phyloP scores from a whole-genome alignment of 2,888 invertebrate species.

The Sesia bembeciformis region DNA sequence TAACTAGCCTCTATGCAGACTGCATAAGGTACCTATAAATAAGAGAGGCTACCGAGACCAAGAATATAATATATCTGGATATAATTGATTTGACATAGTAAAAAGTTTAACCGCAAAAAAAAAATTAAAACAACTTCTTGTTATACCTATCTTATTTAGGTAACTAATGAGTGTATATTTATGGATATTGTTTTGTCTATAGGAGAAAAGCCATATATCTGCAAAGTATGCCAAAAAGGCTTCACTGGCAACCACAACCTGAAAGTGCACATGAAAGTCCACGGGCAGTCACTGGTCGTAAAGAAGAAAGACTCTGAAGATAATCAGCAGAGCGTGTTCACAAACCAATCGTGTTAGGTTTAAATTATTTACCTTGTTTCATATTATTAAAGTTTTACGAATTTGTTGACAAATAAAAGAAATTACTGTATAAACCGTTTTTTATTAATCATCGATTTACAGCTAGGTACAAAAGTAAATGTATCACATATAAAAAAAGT shows the following conservation, averaged over 20 bases:
- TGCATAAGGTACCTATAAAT: no score
- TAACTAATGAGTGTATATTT: no score
- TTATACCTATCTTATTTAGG: no score
- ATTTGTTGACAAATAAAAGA: constrained; percentile 1
- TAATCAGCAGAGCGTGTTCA: background rate
- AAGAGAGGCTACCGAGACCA: no score
- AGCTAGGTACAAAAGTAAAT: constrained; percentile 60
- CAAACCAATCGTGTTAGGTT: no score
- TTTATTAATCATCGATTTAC: constrained; percentile 16
- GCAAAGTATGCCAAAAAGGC: constrained; percentile 47
- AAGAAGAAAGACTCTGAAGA: constrained; percentile 15
- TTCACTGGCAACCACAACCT: constrained; percentile 52
- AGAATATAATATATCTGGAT: no score
- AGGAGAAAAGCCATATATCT: constrained; percentile 36
- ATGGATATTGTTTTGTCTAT: background rate
- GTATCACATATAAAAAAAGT: constrained; percentile 70
- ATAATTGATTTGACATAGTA: no score
- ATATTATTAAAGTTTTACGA: background rate
- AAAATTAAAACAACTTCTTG: no score
- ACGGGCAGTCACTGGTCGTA: constrained; percentile 38
- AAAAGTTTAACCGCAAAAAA: no score
- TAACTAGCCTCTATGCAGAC: no score
- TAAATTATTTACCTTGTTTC: no score
- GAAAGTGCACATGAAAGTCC: constrained; percentile 61
- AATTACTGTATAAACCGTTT: constrained; percentile 1